Evolutionary conservation across 1,140 invertebrate species (phyloP).

Genomic region (Euwallacea similis): DNA sequence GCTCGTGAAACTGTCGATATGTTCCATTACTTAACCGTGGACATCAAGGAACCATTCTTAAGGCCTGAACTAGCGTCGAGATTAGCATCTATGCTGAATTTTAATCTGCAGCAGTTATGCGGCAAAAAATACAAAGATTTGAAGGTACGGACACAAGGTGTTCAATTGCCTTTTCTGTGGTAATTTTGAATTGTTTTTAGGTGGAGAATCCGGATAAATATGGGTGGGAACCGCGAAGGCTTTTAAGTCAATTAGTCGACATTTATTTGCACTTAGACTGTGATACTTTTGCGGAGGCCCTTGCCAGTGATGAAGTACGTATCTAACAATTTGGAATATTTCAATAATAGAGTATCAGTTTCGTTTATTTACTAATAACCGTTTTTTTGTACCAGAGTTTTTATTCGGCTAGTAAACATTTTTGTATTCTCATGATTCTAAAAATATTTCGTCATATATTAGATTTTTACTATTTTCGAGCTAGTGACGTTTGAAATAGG

Average conservation of each 20-base stretch:
- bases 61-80: constrained; percentile 84
- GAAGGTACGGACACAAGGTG: constrained; percentile 71
- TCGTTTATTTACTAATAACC: neutral
- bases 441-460: constrained; percentile 29
- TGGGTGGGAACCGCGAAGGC: constrained; percentile 90
- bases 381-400: too few species aligned
- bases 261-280: constrained; percentile 97
- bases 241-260: constrained; percentile 90
- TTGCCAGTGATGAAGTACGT: constrained; percentile 84
- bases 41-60: constrained; percentile 93
- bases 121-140: constrained; percentile 97
- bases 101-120: constrained; percentile 95
- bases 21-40: constrained; percentile 94
- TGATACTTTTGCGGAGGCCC: constrained; percentile 83
- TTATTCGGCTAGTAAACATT: too few species aligned
- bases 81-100: constrained; percentile 97
- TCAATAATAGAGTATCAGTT: neutral
- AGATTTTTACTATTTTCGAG: constrained; percentile 10
- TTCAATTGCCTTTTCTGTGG: too few species aligned
- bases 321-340: neutral
- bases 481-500: too few species aligned
- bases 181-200: constrained; percentile 16
- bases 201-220: constrained; percentile 83
- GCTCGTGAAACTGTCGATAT: constrained; percentile 96
- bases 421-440: neutral